Conservation (phyloP, 2,113 vertebrate genomes). For the Conger conger region DNA sequence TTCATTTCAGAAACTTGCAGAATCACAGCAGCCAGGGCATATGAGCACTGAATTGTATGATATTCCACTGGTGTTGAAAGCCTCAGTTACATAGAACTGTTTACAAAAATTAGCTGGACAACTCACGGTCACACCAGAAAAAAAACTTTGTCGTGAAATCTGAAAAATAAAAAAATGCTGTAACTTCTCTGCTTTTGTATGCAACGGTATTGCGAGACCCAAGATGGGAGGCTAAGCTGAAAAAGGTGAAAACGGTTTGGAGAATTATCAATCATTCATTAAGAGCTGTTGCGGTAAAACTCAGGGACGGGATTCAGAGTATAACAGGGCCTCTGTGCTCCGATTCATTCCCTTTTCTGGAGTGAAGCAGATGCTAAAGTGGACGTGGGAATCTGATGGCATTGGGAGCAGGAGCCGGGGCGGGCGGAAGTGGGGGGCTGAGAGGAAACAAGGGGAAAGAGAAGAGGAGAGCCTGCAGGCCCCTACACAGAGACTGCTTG, state of each 20-base stretch:
- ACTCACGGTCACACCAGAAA: too few species aligned
- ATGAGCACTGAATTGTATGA: too few species aligned
- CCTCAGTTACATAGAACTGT: too few species aligned
- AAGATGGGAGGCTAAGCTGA: too few species aligned
- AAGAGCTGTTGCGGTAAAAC: background rate
- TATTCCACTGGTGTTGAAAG: too few species aligned
- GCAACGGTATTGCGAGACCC: too few species aligned
- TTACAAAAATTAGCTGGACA: too few species aligned
- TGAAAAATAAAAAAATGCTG: too few species aligned
- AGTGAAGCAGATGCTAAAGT: background rate
- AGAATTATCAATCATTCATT: background rate
- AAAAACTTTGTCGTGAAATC: too few species aligned
- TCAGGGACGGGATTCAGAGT: background rate
- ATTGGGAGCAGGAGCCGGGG: background rate
- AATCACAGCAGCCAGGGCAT: background rate
- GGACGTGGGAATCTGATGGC: background rate
- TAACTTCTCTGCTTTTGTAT: too few species aligned
- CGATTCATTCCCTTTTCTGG: background rate
- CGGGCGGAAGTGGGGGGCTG: background rate
- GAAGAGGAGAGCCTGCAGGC: background rate
- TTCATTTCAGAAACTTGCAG: background rate
- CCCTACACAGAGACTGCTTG: background rate
- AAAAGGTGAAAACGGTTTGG: background rate
- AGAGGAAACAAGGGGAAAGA: background rate
- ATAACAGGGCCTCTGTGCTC: background rate